phyloP scores from a whole-genome alignment of 2,797 vertebrate species.

The Saxicola maurus region DNA sequence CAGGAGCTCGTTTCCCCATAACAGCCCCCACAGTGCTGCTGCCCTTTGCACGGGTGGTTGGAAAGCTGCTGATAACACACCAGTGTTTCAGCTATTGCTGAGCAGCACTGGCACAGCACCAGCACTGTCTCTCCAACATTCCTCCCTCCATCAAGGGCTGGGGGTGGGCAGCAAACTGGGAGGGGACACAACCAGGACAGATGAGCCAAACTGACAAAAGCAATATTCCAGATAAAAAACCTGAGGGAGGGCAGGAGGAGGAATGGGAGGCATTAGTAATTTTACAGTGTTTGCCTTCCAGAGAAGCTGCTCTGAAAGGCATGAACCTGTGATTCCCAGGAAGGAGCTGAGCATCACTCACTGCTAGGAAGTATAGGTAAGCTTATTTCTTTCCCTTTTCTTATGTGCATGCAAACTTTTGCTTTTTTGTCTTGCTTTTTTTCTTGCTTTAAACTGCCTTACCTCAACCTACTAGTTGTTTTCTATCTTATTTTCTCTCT shows the following conservation, averaged over 20 bases:
- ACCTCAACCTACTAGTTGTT: neutral
- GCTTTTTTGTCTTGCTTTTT: neutral
- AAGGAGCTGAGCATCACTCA: neutral
- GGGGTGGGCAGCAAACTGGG: neutral
- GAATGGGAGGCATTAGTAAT: neutral
- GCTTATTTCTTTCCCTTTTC: neutral
- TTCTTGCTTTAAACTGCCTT: neutral
- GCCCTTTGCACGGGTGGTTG: neutral
- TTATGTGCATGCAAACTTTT: neutral
- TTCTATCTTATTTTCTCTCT: neutral
- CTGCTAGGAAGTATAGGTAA: fast-evolving
- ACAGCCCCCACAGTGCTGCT: neutral
- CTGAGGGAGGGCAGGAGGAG: neutral
- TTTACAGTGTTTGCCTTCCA: neutral
- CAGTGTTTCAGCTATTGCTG: neutral
- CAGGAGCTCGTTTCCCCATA: neutral
- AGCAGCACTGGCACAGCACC: neutral
- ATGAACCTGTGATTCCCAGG: neutral
- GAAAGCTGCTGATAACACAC: neutral
- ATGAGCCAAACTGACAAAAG: neutral
- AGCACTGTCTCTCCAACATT: neutral
- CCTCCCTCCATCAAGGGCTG: neutral
- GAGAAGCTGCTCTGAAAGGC: no score
- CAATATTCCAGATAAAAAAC: neutral
- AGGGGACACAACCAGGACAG: neutral